These are phyloP conservation scores for Yponomeuta evonymella DNA, from an alignment of 2,888 invertebrate species.

Conservation along the genomic window DNA sequence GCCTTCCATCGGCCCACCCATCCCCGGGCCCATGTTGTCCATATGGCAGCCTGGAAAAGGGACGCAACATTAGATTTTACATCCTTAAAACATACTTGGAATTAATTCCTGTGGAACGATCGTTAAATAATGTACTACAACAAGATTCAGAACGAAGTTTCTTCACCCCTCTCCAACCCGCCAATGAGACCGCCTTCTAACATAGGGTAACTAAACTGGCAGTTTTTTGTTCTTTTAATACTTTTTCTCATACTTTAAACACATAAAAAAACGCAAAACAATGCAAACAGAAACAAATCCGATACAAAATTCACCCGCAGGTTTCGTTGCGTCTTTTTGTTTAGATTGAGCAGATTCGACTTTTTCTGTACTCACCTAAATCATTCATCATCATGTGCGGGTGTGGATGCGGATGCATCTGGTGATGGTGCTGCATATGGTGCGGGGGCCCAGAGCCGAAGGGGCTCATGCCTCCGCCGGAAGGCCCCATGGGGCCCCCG, in stretches of 20 bases:
- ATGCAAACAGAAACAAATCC: neutral
- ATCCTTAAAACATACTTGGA: neutral
- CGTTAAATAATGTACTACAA: too few species aligned
- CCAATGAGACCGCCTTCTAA: too few species aligned
- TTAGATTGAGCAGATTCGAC: too few species aligned
- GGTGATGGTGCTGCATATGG: conserved; percentile 68
- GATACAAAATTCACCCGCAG: too few species aligned
- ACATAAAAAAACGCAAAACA: neutral
- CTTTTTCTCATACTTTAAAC: neutral
- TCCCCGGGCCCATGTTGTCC: conserved; percentile 70
- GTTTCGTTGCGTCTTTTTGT: too few species aligned
- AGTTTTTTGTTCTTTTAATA: too few species aligned
- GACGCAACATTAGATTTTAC: neutral
- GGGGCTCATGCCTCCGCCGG: conserved; percentile 53
- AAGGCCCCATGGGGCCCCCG: conserved; percentile 55
- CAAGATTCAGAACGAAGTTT: too few species aligned
- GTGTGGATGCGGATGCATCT: conserved; percentile 65
- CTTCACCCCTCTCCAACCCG: too few species aligned
- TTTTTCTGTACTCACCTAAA: conserved; percentile 42
- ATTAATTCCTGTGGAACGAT: neutral
- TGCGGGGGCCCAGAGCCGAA: conserved; percentile 61
- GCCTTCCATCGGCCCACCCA: conserved; percentile 70
- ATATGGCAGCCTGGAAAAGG: conserved; percentile 63
- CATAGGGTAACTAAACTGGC: too few species aligned
- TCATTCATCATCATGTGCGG: conserved; percentile 75